Evolutionary conservation across 2,113 vertebrate genomes (phyloP).

Genomic region (Hydrochoerus hydrochaeris): DNA sequence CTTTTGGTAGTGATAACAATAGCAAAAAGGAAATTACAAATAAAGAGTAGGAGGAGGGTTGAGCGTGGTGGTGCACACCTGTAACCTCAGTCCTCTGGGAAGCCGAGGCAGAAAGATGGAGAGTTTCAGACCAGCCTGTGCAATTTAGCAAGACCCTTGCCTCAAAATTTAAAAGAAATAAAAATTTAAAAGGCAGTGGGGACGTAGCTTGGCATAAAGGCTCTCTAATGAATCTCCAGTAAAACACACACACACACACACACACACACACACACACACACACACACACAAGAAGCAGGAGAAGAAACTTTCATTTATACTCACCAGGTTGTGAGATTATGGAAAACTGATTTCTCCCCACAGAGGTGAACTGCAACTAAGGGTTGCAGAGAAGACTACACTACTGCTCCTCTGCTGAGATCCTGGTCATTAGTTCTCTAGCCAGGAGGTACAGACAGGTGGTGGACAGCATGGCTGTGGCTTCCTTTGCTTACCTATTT

Average conservation of each 20-base stretch:
- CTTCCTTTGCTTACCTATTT: neutral
- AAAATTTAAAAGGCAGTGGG: neutral
- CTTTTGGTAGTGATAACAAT: neutral
- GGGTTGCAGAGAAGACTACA: too few species aligned
- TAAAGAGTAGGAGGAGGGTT: neutral
- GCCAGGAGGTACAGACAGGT: neutral
- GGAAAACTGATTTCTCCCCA: neutral
- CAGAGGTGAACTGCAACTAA: neutral
- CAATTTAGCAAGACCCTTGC: neutral
- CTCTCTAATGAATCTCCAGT: neutral
- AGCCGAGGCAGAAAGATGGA: neutral
- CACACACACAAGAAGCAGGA: neutral
- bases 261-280: neutral
- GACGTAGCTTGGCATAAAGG: neutral
- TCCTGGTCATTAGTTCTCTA: neutral
- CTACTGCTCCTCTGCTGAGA: neutral
- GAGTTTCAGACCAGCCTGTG: neutral
- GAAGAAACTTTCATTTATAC: neutral
- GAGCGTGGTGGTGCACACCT: neutral
- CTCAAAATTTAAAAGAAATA: neutral
- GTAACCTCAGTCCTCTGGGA: neutral
- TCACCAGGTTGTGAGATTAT: too few species aligned
- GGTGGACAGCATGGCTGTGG: accelerated
- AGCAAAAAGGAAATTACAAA: neutral
- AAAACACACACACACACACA: neutral